These are phyloP conservation scores for Ormyrus pomaceus DNA, from an alignment of 2,888 invertebrate genomes.

Conservation along the genomic window DNA sequence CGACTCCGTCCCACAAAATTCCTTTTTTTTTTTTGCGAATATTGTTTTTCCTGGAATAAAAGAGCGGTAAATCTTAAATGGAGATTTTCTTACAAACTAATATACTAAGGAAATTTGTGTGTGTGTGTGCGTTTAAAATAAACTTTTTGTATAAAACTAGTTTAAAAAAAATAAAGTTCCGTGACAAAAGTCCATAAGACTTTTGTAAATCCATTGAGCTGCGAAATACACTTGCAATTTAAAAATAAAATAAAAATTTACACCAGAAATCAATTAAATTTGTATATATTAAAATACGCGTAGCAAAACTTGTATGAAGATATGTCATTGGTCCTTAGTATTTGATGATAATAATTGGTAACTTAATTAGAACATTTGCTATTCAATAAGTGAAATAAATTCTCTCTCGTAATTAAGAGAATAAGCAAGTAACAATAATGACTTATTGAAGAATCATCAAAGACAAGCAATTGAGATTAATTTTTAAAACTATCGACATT, in stretches of 20 bases:
- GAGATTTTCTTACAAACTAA: conserved; percentile 12
- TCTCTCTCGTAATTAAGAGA: conserved; percentile 3
- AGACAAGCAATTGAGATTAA: conserved; percentile 23
- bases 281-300: conserved; percentile 26
- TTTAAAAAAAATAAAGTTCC: not conserved
- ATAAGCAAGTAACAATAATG: not conserved
- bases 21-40: conserved; percentile 2
- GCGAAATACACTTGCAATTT: not conserved
- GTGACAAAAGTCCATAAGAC: conserved; percentile 14
- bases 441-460: not conserved
- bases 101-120: not conserved
- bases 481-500: conserved; percentile 23
- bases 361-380: not conserved
- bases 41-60: conserved; percentile 2
- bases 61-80: not conserved
- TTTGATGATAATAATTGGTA: conserved; percentile 9
- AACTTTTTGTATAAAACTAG: conserved; percentile 20
- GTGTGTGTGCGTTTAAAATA: not conserved
- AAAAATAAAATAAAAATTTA: conserved; percentile 19
- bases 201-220: not conserved
- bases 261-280: not conserved
- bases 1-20: conserved; percentile 37
- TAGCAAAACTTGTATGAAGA: conserved; percentile 7
- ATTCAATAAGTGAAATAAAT: not conserved
- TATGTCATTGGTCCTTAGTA: conserved; percentile 7